Conservation (phyloP, 1,140 invertebrate genomes). For the Microplitis demolitor region DNA sequence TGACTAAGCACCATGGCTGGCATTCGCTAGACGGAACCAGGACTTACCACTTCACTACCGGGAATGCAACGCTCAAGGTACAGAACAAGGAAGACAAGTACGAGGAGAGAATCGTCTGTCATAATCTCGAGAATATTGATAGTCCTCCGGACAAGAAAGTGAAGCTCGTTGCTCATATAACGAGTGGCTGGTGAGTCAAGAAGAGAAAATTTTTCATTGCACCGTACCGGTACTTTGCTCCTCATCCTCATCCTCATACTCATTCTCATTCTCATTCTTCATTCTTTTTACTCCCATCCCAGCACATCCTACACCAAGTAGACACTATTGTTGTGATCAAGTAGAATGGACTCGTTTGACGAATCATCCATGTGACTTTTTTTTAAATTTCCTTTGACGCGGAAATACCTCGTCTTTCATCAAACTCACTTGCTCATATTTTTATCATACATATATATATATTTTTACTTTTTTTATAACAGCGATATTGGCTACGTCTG, state of each 20-base stretch:
- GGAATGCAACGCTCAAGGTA: conserved; percentile 62
- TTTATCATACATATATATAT: not conserved
- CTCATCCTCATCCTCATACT: not conserved
- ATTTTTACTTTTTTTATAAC: conserved; percentile 45
- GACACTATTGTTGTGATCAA: not conserved
- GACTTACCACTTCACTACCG: conserved; percentile 63
- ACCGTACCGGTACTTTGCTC: not conserved
- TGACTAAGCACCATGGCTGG: conserved; percentile 65
- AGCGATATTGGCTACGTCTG: conserved; percentile 68
- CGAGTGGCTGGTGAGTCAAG: conserved; percentile 62
- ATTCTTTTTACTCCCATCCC: not conserved
- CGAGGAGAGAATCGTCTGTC: conserved; percentile 60
- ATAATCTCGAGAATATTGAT: conserved; percentile 52
- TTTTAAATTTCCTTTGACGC: conserved; percentile 20
- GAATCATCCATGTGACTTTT: not conserved
- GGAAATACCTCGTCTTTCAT: conserved; percentile 6
- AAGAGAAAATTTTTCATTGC: conserved; percentile 20
- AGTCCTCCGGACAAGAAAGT: conserved; percentile 48
- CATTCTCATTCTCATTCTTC: not conserved
- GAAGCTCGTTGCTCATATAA: conserved; percentile 61
- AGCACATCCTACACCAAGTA: not conserved
- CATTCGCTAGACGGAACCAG: conserved; percentile 64
- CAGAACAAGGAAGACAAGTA: conserved; percentile 32
- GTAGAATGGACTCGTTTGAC: conserved; percentile 12
- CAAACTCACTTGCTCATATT: not conserved